Base-by-base conservation (phyloP, 1,140 invertebrate species). In the Diabrotica virgifera region DNA sequence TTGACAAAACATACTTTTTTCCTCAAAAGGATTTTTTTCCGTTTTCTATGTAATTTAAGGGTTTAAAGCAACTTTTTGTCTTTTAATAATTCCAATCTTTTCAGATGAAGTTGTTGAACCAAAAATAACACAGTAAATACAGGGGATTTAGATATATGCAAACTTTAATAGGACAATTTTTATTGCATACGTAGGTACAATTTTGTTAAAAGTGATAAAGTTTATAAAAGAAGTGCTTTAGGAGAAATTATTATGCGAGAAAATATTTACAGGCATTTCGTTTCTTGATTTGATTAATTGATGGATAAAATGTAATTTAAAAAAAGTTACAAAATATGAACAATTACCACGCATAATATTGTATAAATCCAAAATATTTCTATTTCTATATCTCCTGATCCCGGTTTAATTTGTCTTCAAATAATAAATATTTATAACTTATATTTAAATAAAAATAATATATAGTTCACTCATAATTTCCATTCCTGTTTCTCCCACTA, bases 121-220 rank as follows among this genome's bases (percentile, higher is more conserved):
- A 62, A 62, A 46, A 53, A 46, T 62, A 61, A 62, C 60, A 36
- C 51, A 62, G 52, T 62, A 58, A 46, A 62, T 62, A 62, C 60
- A 62, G 60, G 60, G 60, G 46, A 52, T 60, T 50, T 62, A 62
- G 51, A 53, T 62, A 62, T 62, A 62, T 62, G 52, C 52, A 40
- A 50, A 51, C 59, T 53, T 53, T 62, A 35, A 46, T 62, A 62
- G 60, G 36, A 55, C 7, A 62, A 53, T 55, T 62, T 62, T 62
- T 62, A 62, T 62, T 55, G 59, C 40, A 36, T 61, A 54, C 12
- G 54, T 62, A 62, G 60, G 38, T 62, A 40, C n/a, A 53, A 62
- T 62, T 62, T 62, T 37, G 60, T 62, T 62, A 54, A 35, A 14
- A 38, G 51, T 62, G n/a, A 62, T 38, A 62, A 62, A 52, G 52